These are phyloP conservation scores for Pseudorectes ferrugineus DNA, from an alignment of 2,113 vertebrate genomes.

Conservation along the genomic window DNA sequence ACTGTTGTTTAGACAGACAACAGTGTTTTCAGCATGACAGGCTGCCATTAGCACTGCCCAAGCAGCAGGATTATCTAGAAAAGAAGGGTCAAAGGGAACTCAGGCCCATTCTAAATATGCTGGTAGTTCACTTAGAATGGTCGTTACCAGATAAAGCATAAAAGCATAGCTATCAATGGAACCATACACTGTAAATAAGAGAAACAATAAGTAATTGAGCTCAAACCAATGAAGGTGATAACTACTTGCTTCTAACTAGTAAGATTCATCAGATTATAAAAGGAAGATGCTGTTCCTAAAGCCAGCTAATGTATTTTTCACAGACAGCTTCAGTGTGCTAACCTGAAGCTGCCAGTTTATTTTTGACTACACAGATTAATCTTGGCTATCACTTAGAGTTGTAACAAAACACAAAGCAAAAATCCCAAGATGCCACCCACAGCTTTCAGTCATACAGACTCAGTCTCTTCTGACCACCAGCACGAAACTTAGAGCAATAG, in stretches of 20 bases:
- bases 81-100: neutral
- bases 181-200: neutral
- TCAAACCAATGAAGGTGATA: neutral
- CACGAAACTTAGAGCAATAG: rapidly evolving
- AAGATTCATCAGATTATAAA: neutral
- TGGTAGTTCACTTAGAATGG: neutral
- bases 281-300: neutral
- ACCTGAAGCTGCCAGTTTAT: neutral
- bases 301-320: neutral
- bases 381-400: neutral
- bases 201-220: neutral
- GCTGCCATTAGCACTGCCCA: conserved; percentile 93
- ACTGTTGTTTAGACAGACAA: conserved; percentile 72
- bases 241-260: neutral
- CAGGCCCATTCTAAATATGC: neutral
- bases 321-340: neutral
- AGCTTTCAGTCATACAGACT: neutral
- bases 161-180: neutral
- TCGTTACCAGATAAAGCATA: neutral
- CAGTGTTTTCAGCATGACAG: conserved; percentile 85
- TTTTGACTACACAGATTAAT: neutral
- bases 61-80: conserved; percentile 84
- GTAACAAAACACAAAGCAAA: neutral
- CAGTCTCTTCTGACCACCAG: neutral
- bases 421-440: neutral